phyloP scores from a whole-genome alignment of 2,888 invertebrate species.

The Parthenolecanium corni region DNA sequence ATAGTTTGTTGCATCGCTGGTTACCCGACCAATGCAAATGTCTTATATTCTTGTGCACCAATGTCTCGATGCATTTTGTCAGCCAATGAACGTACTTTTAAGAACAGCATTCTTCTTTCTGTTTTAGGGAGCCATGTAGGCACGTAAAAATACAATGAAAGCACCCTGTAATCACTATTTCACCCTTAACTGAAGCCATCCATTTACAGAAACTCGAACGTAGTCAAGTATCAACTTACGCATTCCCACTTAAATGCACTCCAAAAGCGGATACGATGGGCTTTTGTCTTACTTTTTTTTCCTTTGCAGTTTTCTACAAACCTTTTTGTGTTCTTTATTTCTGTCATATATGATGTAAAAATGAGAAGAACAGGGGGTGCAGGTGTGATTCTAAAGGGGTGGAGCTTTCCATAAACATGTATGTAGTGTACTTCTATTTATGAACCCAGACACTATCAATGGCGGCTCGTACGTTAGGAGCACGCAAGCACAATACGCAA shows the following conservation, averaged over 20 bases:
- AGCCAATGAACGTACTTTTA: no score
- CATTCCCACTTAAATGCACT: not conserved
- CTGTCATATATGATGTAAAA: not conserved
- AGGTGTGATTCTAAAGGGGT: not conserved
- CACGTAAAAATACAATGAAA: no score
- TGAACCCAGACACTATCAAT: constrained; percentile 10
- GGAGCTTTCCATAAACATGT: constrained; percentile 11
- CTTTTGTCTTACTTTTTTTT: not conserved
- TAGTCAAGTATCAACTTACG: constrained; percentile 24
- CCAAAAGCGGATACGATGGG: not conserved
- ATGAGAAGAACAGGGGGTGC: no score
- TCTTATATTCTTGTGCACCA: no score
- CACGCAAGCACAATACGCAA: not conserved
- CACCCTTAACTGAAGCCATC: constrained; percentile 12
- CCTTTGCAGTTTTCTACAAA: not conserved
- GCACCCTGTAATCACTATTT: constrained; percentile 2
- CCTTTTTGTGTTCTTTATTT: not conserved
- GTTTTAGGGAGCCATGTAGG: no score
- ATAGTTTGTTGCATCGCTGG: no score
- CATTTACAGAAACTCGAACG: not conserved
- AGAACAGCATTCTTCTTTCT: no score
- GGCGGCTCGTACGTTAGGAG: not conserved
- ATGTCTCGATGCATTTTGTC: no score
- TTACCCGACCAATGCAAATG: no score
- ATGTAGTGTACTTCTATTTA: not conserved